Evolutionary conservation across 1,140 invertebrate species (phyloP).

Genomic region (Megalopta genalis): DNA sequence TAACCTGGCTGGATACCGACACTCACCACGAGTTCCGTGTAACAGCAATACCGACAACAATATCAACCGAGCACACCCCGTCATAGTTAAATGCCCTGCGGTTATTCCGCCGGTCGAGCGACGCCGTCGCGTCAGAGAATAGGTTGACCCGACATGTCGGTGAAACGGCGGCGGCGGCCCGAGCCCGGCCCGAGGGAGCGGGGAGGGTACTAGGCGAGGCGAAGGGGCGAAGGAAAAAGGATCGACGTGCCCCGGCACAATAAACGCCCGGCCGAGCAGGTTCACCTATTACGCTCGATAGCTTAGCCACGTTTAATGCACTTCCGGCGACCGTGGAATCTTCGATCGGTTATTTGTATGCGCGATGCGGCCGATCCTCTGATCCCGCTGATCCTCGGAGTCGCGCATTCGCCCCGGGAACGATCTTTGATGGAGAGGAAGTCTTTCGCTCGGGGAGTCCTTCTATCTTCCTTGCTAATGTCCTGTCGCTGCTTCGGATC

Average conservation of each 20-base stretch:
- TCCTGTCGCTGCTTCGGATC: conserved; percentile 5
- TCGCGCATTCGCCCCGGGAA: conserved; percentile 43
- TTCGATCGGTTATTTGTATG: conserved; percentile 64
- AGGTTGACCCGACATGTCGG: conserved; percentile 32
- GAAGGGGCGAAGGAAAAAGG: conserved; percentile 33
- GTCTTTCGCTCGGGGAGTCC: not conserved
- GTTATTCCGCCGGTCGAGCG: conserved; percentile 9
- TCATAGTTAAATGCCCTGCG: conserved; percentile 42
- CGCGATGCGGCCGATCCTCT: conserved; percentile 57
- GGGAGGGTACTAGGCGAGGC: too few species aligned
- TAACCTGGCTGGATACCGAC: conserved; percentile 8
- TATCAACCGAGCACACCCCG: not conserved
- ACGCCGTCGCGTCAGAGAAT: conserved; percentile 28
- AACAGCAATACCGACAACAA: conserved; percentile 7
- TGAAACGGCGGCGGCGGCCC: too few species aligned
- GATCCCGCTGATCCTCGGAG: conserved; percentile 53
- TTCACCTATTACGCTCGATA: conserved; percentile 70
- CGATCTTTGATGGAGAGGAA: conserved; percentile 54
- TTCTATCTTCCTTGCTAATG: conserved; percentile 38
- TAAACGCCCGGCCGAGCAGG: conserved; percentile 65
- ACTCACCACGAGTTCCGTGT: not conserved
- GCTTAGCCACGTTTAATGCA: conserved; percentile 71
- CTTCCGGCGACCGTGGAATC: conserved; percentile 57
- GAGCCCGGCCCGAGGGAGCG: too few species aligned
- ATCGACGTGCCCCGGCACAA: conserved; percentile 68